Base-by-base conservation (phyloP, 1,140 invertebrate genomes). In the Drosophila ogumai region DNA sequence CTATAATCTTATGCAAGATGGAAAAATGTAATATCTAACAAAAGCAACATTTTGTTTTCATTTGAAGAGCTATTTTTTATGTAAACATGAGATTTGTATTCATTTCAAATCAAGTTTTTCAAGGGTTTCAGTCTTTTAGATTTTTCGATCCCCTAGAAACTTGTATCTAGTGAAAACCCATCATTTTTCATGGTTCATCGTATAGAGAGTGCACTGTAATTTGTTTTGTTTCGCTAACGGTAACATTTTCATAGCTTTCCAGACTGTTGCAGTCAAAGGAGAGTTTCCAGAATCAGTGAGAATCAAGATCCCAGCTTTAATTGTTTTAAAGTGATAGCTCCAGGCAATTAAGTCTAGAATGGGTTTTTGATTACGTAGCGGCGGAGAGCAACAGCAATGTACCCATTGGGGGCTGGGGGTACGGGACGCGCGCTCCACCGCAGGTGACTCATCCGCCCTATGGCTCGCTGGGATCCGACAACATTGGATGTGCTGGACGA, bases 401-500 rank as follows among this genome's bases (percentile, higher is more conserved):
- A 38, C 12, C 36, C 65, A 56, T 54, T 17, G 19, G 19, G 28
- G 64, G 50, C 61, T 58, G 61, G 80, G 59, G 77, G 19, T 1
- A 74, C 22, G 34, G 71, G 71, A 66, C 75, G 81, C 72, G 66
- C 57, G 58, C 47, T 65, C 68, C 43, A 72, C 60, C 60, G 80
- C 76, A 88, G 79, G 80, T 91, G 76, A 82, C 73, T 84, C 87
- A 90, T 90, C 81, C 85, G 85, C 85, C 85, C 85, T 67, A 49
- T 50, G 66, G 46, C 67, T 40, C 38, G 69, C 68, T 77, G 60
- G 68, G 68, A 63, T 57, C 41, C 17, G 68, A 41, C 32, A 58
- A 60, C 55, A 59, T 54, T 44, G 71, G 56, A 72, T 73, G 57
- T 57, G 8, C 38, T 57, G 47, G 56, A 40, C 54, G 65, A 81